Percentiles rank a stretch among this genome's conserved stretches.
These are phyloP conservation scores for Amblyjoppa fuscipennis DNA, from an alignment of 2,888 invertebrate species.

Conservation along the genomic window DNA sequence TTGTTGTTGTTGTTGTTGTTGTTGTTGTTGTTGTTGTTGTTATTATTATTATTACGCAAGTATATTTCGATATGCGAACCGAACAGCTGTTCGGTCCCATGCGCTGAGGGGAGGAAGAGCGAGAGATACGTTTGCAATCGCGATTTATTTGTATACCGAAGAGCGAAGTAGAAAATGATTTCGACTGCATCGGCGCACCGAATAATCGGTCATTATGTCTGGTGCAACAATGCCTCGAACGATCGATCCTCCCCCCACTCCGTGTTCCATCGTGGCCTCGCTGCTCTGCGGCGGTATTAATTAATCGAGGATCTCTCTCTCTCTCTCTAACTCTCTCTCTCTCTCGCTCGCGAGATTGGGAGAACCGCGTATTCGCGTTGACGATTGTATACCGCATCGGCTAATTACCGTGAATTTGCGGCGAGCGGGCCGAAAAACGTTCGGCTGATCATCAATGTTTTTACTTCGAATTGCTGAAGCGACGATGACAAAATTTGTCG, in stretches of 20 bases:
- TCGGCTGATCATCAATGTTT: constrained; percentile 8
- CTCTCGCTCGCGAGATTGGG: constrained; percentile 22
- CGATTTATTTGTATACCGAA: too few species aligned
- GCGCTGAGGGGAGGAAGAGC: too few species aligned
- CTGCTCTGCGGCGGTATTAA: constrained; percentile 36
- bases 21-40: not conserved
- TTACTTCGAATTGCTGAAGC: not conserved
- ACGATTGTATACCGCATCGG: constrained; percentile 19
- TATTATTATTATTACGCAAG: too few species aligned
- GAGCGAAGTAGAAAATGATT: not conserved
- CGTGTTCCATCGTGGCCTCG: not conserved
- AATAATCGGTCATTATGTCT: constrained; percentile 8
- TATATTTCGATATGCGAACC: too few species aligned
- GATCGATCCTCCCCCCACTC: constrained; percentile 11
- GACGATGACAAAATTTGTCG: not conserved
- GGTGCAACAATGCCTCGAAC: constrained; percentile 11
- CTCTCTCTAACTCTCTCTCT: not conserved
- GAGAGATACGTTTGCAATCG: not conserved
- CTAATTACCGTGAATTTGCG: constrained; percentile 22
- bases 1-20: too few species aligned
- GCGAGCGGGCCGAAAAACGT: not conserved
- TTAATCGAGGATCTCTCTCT: constrained; percentile 49
- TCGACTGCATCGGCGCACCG: not conserved
- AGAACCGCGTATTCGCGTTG: constrained; percentile 49
- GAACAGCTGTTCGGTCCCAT: too few species aligned